Evolutionary conservation across 2,888 invertebrate species (phyloP).

Genomic region (Ormyrus pomaceus): DNA sequence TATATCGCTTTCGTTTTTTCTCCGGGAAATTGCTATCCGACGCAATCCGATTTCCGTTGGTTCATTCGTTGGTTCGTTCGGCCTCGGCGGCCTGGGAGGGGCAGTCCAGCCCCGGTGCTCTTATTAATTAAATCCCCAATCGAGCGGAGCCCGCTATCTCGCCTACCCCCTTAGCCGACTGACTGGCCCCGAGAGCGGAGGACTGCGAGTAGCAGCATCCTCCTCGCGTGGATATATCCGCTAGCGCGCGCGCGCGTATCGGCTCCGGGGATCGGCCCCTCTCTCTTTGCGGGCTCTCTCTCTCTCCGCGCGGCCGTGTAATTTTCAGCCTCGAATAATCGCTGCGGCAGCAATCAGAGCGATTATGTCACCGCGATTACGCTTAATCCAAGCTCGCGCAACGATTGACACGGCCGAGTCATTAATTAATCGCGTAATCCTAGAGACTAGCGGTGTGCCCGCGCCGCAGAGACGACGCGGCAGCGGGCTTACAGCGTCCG

Average conservation of each 20-base stretch:
- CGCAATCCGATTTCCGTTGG: constrained; percentile 51
- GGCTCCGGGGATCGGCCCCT: constrained; percentile 26
- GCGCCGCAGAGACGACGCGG: neutral
- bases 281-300: constrained; percentile 45
- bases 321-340: constrained; percentile 67
- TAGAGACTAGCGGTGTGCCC: constrained; percentile 51
- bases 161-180: neutral
- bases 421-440: constrained; percentile 70
- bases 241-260: neutral
- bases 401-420: constrained; percentile 67
- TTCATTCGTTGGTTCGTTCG: constrained; percentile 39
- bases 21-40: constrained; percentile 44
- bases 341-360: constrained; percentile 65
- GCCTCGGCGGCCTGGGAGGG: neutral
- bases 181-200: constrained; percentile 18
- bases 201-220: no score
- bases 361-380: constrained; percentile 71
- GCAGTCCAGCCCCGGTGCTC: constrained; percentile 38
- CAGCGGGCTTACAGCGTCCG: constrained; percentile 42
- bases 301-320: constrained; percentile 58
- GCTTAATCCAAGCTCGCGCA: constrained; percentile 62
- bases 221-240: no score
- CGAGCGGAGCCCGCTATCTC: constrained; percentile 21
- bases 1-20: neutral
- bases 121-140: constrained; percentile 57